A percentile compares a stretch with the other conserved stretches of the same genome.
Evolutionary conservation across 2,113 vertebrate species (phyloP).

Genomic region (Gnathonemus longibarbis): DNA sequence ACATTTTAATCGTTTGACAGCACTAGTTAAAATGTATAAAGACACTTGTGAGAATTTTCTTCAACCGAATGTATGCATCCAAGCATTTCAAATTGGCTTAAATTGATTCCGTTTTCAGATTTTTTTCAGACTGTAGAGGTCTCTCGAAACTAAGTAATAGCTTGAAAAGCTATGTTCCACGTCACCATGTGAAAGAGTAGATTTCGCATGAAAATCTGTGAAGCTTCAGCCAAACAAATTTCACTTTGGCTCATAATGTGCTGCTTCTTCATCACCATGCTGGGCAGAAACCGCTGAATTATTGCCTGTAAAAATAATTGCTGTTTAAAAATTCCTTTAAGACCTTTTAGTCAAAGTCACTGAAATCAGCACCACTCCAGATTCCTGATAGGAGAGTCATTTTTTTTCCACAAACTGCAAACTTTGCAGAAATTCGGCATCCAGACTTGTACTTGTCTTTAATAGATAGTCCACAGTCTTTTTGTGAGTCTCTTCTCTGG

Average conservation of each 20-base stretch:
- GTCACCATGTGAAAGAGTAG: not conserved
- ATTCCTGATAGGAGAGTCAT: not conserved
- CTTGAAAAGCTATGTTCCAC: not conserved
- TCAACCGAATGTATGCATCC: not conserved
- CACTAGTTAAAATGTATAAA: not conserved
- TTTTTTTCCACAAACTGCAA: not conserved
- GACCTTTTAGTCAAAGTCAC: not conserved
- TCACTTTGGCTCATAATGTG: not conserved
- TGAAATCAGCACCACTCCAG: not conserved
- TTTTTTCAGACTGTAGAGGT: not conserved
- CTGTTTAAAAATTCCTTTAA: conserved; percentile 1
- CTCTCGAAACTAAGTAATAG: not conserved
- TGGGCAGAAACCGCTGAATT: not conserved
- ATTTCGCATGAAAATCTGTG: not conserved
- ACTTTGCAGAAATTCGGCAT: not conserved
- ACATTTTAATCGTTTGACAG: too few species aligned
- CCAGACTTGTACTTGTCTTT: not conserved
- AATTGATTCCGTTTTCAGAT: not conserved
- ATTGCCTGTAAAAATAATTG: not conserved
- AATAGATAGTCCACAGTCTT: not conserved
- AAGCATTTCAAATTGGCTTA: not conserved
- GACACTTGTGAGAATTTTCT: not conserved
- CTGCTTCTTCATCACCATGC: not conserved
- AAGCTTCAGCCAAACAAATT: not conserved
- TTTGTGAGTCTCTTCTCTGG: not conserved